Evolutionary conservation across 2,113 vertebrate genomes (phyloP).

Genomic region (Phycodurus eques): DNA sequence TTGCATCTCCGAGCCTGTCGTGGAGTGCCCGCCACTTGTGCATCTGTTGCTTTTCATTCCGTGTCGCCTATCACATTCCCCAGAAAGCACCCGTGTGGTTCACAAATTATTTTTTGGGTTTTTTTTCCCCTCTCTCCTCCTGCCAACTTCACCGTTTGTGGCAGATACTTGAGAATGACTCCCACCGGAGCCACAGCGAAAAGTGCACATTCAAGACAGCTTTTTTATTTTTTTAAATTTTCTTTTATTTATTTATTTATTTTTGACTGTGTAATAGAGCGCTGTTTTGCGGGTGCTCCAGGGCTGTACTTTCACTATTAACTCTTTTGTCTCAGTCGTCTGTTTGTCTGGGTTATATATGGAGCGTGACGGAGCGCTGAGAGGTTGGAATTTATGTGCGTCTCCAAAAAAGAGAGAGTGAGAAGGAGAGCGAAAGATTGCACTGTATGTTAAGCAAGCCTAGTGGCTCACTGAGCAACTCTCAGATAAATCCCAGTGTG

Average conservation of each 20-base stretch:
- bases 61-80: slow-evolving; percentile 50
- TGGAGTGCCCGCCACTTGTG: slow-evolving; percentile 48
- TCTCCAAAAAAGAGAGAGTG: neutral
- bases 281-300: slow-evolving; percentile 21
- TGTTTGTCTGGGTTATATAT: slow-evolving; percentile 32
- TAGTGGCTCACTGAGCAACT: slow-evolving; percentile 14
- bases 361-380: slow-evolving; percentile 34
- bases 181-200: neutral
- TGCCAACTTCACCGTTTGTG: neutral
- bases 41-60: slow-evolving; percentile 71
- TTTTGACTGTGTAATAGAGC: slow-evolving; percentile 39
- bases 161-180: neutral
- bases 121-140: slow-evolving; percentile 8
- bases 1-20: slow-evolving; percentile 43
- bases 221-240: neutral
- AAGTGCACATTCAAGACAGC: neutral
- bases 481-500: slow-evolving; percentile 24
- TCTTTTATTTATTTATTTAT: too few species aligned
- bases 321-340: slow-evolving; percentile 40
- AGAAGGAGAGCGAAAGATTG: neutral
- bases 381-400: slow-evolving; percentile 40
- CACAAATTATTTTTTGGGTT: slow-evolving; percentile 18
- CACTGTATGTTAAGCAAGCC: slow-evolving; percentile 14
- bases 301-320: slow-evolving; percentile 43
- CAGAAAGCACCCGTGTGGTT: slow-evolving; percentile 27